These are phyloP conservation scores for Chaunax sp. DNA, from an alignment of 2,797 vertebrate genomes.

Conservation along the genomic window DNA sequence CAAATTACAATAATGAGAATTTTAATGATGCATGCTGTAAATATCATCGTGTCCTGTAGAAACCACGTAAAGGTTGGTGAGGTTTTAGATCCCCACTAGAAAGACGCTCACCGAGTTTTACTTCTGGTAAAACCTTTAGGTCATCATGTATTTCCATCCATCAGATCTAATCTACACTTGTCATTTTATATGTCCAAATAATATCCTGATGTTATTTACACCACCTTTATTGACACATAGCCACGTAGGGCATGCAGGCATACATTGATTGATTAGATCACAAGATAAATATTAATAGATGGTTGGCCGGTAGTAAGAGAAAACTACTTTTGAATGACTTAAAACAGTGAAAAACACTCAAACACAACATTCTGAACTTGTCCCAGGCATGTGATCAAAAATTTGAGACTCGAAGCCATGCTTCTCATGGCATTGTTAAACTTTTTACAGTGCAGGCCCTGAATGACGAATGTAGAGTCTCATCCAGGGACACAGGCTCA, in stretches of 20 bases:
- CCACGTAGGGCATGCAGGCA: no score
- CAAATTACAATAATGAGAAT: constrained; percentile 43
- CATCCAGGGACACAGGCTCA: constrained; percentile 36
- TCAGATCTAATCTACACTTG: no score
- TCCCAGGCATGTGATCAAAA: neutral
- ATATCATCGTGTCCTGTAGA: neutral
- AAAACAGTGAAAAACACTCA: neutral
- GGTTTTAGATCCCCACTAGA: no score
- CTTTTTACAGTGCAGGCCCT: constrained; percentile 35
- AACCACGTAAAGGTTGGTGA: neutral
- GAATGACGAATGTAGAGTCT: constrained; percentile 54
- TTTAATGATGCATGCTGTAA: constrained; percentile 27
- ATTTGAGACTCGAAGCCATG: neutral
- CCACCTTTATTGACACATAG: neutral
- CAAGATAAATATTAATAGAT: neutral
- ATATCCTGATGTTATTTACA: no score
- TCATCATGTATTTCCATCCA: no score
- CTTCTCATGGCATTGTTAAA: constrained; percentile 11
- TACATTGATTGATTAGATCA: no score
- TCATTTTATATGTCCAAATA: no score
- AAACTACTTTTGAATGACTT: no score
- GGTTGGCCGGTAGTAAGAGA: neutral
- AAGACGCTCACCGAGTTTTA: no score
- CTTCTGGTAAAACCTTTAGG: no score
- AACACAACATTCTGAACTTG: neutral